Percentiles rank a stretch among this genome's conserved stretches.
Evolutionary conservation across 2,797 vertebrate genomes (phyloP).

Genomic region (Coregonus suidteri): DNA sequence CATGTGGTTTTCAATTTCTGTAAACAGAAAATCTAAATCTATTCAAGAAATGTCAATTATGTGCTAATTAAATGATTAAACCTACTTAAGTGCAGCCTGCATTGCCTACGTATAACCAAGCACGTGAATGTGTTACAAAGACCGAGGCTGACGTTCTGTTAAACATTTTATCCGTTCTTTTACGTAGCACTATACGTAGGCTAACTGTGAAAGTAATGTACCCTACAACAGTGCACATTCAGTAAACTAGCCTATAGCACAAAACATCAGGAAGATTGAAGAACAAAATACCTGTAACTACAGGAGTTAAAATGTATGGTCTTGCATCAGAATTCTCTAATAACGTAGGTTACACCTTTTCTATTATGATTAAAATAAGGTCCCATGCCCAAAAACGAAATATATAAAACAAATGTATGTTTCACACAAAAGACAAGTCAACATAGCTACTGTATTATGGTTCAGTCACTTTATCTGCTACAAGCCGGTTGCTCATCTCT

Average conservation of each 20-base stretch:
- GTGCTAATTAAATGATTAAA: no score
- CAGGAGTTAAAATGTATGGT: no score
- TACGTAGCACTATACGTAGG: background rate
- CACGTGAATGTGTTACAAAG: no score
- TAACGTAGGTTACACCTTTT: background rate
- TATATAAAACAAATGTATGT: background rate
- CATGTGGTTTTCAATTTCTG: background rate
- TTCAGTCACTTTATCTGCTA: conserved; percentile 59
- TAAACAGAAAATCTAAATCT: background rate
- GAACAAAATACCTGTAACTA: background rate
- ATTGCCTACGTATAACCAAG: background rate
- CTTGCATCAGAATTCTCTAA: background rate
- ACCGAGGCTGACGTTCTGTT: no score
- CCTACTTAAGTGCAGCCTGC: background rate
- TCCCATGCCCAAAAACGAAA: background rate
- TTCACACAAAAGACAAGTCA: background rate
- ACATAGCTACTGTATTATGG: background rate
- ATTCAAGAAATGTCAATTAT: no score
- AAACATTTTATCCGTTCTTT: no score
- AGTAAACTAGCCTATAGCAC: background rate
- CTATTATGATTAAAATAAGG: background rate
- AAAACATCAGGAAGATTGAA: background rate
- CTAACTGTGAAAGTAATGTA: background rate
- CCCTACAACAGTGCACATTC: no score
- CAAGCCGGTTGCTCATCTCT: conserved; percentile 57